Evolutionary conservation across 2,888 invertebrate genomes (phyloP).

Genomic region (Metallyticus violacea): DNA sequence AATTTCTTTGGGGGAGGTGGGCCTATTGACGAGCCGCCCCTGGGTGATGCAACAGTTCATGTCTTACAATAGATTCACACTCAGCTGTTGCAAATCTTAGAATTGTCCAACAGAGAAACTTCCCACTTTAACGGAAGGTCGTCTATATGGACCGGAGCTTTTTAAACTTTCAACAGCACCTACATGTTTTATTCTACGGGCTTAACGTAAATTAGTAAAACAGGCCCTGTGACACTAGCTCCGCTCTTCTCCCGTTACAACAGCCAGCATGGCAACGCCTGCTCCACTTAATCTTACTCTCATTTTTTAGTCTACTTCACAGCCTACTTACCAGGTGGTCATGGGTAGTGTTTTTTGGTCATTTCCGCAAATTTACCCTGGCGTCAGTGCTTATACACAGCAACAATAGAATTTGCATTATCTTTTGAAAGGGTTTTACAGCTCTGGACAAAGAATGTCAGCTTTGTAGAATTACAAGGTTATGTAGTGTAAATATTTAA

Average conservation of each 20-base stretch:
- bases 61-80: too few species aligned
- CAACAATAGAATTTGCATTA: background rate
- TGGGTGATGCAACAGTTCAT: too few species aligned
- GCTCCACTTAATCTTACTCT: background rate
- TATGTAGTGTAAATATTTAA: background rate
- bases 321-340: background rate
- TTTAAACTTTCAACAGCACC: background rate
- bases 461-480: background rate
- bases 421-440: background rate
- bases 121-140: background rate
- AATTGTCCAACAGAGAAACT: background rate
- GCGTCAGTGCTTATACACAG: background rate
- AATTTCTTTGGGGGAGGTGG: too few species aligned
- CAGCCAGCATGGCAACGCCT: too few species aligned
- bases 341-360: background rate
- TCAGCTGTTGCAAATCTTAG: background rate
- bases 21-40: too few species aligned
- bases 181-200: background rate
- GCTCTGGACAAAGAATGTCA: background rate
- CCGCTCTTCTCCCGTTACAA: too few species aligned
- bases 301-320: background rate
- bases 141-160: background rate
- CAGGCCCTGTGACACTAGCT: background rate
- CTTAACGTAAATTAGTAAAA: background rate
- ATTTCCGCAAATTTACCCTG: background rate